Evolutionary conservation across 2,113 vertebrate species (phyloP), one percentile per base, ranked within the genome.

Genomic region (Entomyzon cyanotis): DNA sequence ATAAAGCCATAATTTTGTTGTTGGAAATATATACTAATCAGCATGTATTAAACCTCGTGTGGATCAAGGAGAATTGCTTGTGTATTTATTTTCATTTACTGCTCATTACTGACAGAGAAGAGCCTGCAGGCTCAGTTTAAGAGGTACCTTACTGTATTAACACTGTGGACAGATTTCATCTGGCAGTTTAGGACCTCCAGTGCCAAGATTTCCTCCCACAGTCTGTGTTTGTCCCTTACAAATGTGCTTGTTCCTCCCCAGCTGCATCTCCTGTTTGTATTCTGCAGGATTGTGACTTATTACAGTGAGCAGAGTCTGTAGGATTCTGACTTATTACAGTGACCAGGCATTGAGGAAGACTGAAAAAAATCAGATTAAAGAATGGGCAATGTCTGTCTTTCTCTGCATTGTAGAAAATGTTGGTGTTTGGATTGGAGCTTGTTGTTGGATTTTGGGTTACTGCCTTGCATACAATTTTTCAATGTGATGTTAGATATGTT

Each of bases 1-100:
- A 82, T 67, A 89, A 95, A 84, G 46, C 53, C 44, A 53, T 79
- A 93, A 90, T 93, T 97, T 96, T 95, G 93, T 96, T 96, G 79
- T 92, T 96, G 92, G 88, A 94, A 97, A 90, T 78, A 95, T 23
- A 75, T 63, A 93, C 64, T 93, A 52, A 89, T 90, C 64, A 65
- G 46, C 60, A 47, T 81, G 37, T 75, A 60, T 93, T 93, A 92
- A 93, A 84, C 25, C 56, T 68, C 64, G 47, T 24, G 44, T n/a
- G 60, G 76, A 96, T 88, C 76, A 94, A 93, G 75, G 30, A 92
- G 9, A 22, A 44, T 56, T 81, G 35, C 64, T 88, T 52, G 23
- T 50, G 7, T 75, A 55, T 95, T 94, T 96, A 74, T 93, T 96
- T 96, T 94, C 30, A 44, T 91, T 91, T 95, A 59, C 71, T 70